These are phyloP conservation scores for Drosophila subquinaria DNA, from an alignment of 2,888 invertebrate genomes.

Conservation along the genomic window DNA sequence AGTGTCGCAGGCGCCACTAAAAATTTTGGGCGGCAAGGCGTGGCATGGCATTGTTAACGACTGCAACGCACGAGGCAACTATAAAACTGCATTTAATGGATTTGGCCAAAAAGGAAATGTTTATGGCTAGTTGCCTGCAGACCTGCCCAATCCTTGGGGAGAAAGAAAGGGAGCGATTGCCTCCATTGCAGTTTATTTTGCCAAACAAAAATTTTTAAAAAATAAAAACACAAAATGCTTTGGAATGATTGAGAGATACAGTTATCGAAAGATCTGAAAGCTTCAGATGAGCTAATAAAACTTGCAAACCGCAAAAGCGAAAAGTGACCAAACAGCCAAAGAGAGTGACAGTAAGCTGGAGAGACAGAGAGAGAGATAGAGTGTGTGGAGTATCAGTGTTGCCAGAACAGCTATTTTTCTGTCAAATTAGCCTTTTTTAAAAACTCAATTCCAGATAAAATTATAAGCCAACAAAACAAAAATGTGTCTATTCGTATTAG, in stretches of 20 bases:
- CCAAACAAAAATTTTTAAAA: neutral
- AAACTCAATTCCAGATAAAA: neutral
- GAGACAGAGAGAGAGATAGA: slow-evolving; percentile 3
- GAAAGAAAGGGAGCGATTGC: slow-evolving; percentile 7
- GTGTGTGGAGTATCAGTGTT: slow-evolving; percentile 2
- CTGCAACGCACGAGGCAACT: slow-evolving; percentile 43
- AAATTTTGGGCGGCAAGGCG: slow-evolving; percentile 17
- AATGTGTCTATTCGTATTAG: too few relatives aligned
- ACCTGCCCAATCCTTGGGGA: neutral
- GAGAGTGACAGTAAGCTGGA: slow-evolving; percentile 16
- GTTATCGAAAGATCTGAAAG: slow-evolving; percentile 16
- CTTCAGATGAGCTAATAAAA: slow-evolving; percentile 26
- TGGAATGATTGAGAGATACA: slow-evolving; percentile 13
- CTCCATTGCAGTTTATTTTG: slow-evolving; percentile 1
- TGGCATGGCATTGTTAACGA: slow-evolving; percentile 49
- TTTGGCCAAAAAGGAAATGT: slow-evolving; percentile 51
- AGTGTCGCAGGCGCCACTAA: slow-evolving; percentile 47
- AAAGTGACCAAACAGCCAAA: slow-evolving; percentile 21
- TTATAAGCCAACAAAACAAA: neutral
- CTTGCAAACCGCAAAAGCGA: slow-evolving; percentile 10
- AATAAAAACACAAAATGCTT: slow-evolving; percentile 2
- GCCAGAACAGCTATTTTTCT: neutral
- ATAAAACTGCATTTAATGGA: slow-evolving; percentile 50
- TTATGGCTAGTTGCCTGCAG: slow-evolving; percentile 28
- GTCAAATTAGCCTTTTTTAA: neutral